Evolutionary conservation across 2,797 vertebrate genomes (phyloP).

Genomic region (Natrix natrix): DNA sequence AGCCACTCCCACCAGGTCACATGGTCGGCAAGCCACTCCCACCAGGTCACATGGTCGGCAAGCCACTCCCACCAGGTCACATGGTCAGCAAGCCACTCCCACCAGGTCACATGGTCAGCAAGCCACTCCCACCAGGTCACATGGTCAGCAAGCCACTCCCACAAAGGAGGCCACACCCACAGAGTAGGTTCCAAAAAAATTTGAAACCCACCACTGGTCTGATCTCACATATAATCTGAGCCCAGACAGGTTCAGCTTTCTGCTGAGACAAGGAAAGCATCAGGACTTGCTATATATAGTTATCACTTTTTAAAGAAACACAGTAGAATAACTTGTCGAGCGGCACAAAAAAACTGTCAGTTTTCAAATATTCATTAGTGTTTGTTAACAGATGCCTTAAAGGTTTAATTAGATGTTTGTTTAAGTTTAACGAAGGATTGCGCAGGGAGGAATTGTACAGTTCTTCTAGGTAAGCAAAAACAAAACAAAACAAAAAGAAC

Average conservation of each 20-base stretch:
- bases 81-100: no score
- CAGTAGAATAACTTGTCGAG: background rate
- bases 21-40: no score
- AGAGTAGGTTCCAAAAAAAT: no score
- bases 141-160: no score
- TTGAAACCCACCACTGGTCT: no score
- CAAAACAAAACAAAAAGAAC: background rate
- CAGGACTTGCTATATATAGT: background rate
- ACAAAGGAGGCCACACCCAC: no score
- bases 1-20: no score
- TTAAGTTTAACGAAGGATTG: constrained; percentile 7
- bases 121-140: no score
- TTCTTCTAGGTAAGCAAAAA: background rate
- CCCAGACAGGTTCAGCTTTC: background rate
- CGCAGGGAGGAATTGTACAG: constrained; percentile 3
- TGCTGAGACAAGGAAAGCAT: background rate
- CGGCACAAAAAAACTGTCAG: background rate
- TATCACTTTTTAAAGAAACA: background rate
- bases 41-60: no score
- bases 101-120: no score
- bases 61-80: no score
- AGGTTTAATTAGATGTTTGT: constrained; percentile 3
- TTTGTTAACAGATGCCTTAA: constrained; percentile 7
- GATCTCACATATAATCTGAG: background rate
- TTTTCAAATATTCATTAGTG: background rate